Conservation (phyloP, 2,797 vertebrate genomes). For the Esox masquinongy region DNA sequence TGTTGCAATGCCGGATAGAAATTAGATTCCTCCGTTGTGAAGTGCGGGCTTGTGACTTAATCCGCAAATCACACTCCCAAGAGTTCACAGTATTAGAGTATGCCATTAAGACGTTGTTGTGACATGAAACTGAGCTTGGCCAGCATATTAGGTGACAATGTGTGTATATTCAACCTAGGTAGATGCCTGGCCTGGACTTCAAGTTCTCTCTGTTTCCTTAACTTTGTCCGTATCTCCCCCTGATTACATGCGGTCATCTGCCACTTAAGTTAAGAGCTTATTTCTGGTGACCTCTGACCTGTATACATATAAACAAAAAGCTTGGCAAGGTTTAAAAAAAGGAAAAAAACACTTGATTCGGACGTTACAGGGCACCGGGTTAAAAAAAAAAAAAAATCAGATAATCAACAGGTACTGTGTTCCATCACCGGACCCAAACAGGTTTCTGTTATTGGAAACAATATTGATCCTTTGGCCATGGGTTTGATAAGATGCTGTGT, state of each 20-base stretch:
- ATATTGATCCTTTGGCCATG: constrained; percentile 34
- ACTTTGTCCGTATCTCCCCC: not conserved
- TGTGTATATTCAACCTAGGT: not conserved
- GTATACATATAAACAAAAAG: not conserved
- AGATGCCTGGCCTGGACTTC: not conserved
- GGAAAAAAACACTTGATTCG: not conserved
- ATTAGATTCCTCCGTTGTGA: not conserved
- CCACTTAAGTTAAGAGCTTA: not conserved
- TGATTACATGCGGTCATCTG: not conserved
- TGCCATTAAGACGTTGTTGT: not conserved
- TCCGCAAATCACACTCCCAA: not conserved
- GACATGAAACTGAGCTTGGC: not conserved
- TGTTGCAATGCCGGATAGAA: not conserved
- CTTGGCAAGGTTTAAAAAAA: not conserved
- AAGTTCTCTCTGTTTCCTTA: not conserved
- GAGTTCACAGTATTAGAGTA: not conserved
- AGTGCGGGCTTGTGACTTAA: not conserved
- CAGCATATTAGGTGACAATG: not conserved
- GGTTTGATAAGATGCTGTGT: constrained; percentile 11
- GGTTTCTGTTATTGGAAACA: not conserved
- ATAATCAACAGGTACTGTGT: not conserved
- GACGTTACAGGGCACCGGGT: not conserved
- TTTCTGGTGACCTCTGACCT: not conserved
- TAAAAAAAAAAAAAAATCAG: not conserved
- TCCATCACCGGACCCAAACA: not conserved